Conservation (phyloP, 1,140 invertebrate species). For the Harpegnathos saltator region DNA sequence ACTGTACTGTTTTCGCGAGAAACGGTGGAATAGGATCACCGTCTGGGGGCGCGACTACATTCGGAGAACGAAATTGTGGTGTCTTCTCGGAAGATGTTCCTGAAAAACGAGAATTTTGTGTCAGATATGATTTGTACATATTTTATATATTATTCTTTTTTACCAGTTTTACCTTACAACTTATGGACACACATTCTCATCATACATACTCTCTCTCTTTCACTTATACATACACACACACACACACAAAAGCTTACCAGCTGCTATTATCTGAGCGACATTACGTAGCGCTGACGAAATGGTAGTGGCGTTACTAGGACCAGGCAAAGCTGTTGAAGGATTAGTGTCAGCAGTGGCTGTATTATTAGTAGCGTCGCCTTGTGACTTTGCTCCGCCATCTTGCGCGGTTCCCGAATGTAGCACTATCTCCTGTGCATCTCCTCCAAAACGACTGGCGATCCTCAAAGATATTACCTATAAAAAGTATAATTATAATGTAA, state of each 20-base stretch:
- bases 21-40: constrained; percentile 87
- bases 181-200: background rate
- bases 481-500: constrained; percentile 29
- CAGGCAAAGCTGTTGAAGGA: constrained; percentile 80
- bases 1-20: constrained; percentile 81
- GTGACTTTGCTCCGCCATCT: constrained; percentile 81
- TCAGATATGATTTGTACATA: background rate
- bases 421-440: constrained; percentile 92
- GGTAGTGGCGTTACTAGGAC: constrained; percentile 82
- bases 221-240: background rate
- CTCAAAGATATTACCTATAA: constrained; percentile 93
- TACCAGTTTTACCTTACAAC: constrained; percentile 5
- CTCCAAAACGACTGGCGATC: constrained; percentile 91
- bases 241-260: constrained; percentile 75
- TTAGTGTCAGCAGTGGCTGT: constrained; percentile 75
- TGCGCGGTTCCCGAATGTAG: constrained; percentile 87
- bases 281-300: constrained; percentile 82
- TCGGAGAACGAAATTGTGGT: constrained; percentile 91
- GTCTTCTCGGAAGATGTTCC: constrained; percentile 82
- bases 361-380: constrained; percentile 78
- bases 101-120: constrained; percentile 72
- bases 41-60: constrained; percentile 93
- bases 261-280: constrained; percentile 84
- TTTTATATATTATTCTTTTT: background rate
- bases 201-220: no score